Base-by-base conservation (phyloP, 2,888 invertebrate genomes). In the Neoitamus cyanurus region DNA sequence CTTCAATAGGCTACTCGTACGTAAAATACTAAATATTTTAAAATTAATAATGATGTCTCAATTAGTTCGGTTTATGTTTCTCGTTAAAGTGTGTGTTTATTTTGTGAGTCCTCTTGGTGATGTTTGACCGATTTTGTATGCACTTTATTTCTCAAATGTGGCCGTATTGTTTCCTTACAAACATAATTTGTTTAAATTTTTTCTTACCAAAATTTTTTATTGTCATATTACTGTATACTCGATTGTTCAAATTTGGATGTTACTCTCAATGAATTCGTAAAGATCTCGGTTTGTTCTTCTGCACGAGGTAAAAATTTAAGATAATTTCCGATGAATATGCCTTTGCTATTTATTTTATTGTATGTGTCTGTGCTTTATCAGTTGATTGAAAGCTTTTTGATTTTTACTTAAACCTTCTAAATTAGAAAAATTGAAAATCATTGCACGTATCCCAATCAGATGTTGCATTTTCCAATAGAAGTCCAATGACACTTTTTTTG, bases 361-460 rank as follows among this genome's bases (percentile, higher is more conserved):
- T 82, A 82, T 82, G 82, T 82, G 82, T 82, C 82, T 82, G 82
- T 82, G 82, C 82, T 69, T 82, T 82, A 69, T 82, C 25, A 82
- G 68, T 82, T 82, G 58, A 58, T 58, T 82, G 36, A 36, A 69
- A 36, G 68, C 37, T 82, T 82, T 69, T 82, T 82, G 5, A 69
- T 15, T 69, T 36, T 20, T 37, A 25, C 13, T 75, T 34, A 7
- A 82, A 82, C 20, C 69, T 82, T 69, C 7, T 25, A 30, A 77
- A 77, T 13, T 20, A 28, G 77, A 46, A 11, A 77, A 77, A 42
- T n/a, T 37, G 15, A 48, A 46, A 42, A 37, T 37, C 25, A 82
- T 82, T 36, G 82, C 82, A 82, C 82, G 82, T 82, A 82, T 82
- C 69, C 69, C 69, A 31, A 78, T 77, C 77, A 42, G 68, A 68